Base-by-base conservation (phyloP, 2,888 invertebrate genomes). In the Conops quadrifasciatus region DNA sequence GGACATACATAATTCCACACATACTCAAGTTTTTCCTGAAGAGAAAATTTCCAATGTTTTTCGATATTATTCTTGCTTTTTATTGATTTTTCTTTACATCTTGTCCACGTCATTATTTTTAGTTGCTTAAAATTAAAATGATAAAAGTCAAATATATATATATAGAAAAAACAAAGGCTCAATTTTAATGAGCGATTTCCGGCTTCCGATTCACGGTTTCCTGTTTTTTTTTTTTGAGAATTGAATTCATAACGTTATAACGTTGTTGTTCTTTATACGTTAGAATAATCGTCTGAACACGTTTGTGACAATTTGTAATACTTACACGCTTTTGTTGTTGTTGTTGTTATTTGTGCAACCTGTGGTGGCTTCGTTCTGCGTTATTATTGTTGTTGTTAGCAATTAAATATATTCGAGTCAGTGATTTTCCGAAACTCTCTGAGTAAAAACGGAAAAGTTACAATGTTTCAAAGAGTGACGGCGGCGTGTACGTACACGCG, bases 131-230 rank as follows among this genome's bases (percentile, higher is more conserved):
- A 11, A 43, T 43, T 43, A 43, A 43, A 43, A n/a, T 49, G 11
- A 49, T 19, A 5, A 36, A 36, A 36, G 4, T 36, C 9, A 9
- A 36, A 36, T 36, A 7, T 7, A 36, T 36, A 7, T 36, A 4
- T 9, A 36, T 7, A 49, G 2, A 13, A 56, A 56, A 4, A 24
- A 56, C 53, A 36, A 36, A 36, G 56, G 43, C 9, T n/a, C 43
- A 66, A 1, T 66, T 21, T 66, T 66, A 66, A 66, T 53, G 66
- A 66, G 66, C 66, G 51, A 66, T 56, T 66, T 66, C 53, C 66
- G 28, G 36, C 13, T 36, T 66, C 56, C 66, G 66, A 19, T 66
- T 66, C 26, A 13, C 51, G 19, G 13, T 19, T 30, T 19, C 53
- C 26, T 1, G 7, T 7, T 59, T 30, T 30, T 59, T 28, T 28